These are phyloP conservation scores for Oppia nitens DNA, from an alignment of 1,140 invertebrate genomes.

Conservation along the genomic window DNA sequence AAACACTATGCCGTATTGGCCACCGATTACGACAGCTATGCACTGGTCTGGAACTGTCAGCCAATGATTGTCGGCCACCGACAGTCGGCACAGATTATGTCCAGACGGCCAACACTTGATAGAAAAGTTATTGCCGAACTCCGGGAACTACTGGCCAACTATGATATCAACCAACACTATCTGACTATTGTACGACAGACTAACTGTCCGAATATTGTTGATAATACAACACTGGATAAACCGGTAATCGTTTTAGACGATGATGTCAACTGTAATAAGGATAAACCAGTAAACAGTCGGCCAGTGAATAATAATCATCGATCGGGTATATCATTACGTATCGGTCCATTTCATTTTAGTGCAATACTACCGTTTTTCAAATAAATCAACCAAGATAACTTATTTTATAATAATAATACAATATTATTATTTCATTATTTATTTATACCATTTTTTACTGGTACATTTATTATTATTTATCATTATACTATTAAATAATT, in stretches of 20 bases:
- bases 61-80: slow-evolving; percentile 50
- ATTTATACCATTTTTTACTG: no score
- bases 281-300: no score
- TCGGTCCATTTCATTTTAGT: background rate
- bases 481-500: no score
- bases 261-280: background rate
- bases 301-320: background rate
- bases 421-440: no score
- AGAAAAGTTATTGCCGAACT: background rate
- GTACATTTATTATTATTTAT: no score
- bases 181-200: background rate
- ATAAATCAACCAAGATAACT: no score
- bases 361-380: background rate
- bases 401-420: no score
- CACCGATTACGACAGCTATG: slow-evolving; percentile 55
- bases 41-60: slow-evolving; percentile 60
- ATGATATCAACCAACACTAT: background rate
- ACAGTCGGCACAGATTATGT: slow-evolving; percentile 56
- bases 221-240: no score
- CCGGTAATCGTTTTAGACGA: background rate
- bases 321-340: background rate
- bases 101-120: slow-evolving; percentile 28
- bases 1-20: slow-evolving; percentile 51
- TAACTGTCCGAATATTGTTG: background rate
- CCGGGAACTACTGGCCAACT: background rate